Evolutionary conservation across 2,113 vertebrate species (phyloP), one percentile per base, ranked within the genome.

Genomic region (Semnornis frantzii): DNA sequence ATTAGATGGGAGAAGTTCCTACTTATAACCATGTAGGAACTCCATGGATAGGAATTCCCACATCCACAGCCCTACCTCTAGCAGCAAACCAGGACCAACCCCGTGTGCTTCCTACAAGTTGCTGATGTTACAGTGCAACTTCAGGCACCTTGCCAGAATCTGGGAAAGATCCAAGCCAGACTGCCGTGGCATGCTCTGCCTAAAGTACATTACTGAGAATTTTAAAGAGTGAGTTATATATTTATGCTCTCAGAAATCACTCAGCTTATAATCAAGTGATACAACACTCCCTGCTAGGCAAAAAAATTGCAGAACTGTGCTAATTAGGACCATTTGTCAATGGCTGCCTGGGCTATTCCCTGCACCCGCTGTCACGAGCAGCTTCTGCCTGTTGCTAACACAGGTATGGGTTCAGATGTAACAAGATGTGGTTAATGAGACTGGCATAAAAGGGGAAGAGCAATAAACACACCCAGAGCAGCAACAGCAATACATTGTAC

Each of bases 251-350:
- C 65, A 66, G 74, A 75, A 94, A 76, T 91, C 85, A 78, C 55
- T 30, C 88, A 92, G 90, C 50, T 72, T 65, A 66, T 34, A 73
- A 72, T 42, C 25, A 12, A 83, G 60, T 17, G 86, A 90, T 74
- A 82, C 39, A 57, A 81, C 60, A n/a, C 60, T 52, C 85, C 84
- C 91, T 82, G 82, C 84, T 62, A 83, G 84, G 74, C 68, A 91
- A 57, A 84, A 84, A 84, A 82, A 89, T 91, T 88, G 73, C 76
- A 90, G 23, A 94, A 80, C 48, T n/a, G n/a, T 50, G 64, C 44
- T 94, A 87, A 97, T 94, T 83, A 82, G 75, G 55, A 78, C 27
- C 85, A 70, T 96, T 96, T 86, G 59, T 91, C 92, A 96, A 31
- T 3, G 21, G 75, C 34, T 75, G 44, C 44, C 75, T 88, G 63